Base-by-base conservation (phyloP, 1,140 invertebrate genomes). In the Scaptodrosophila lebanonensis region DNA sequence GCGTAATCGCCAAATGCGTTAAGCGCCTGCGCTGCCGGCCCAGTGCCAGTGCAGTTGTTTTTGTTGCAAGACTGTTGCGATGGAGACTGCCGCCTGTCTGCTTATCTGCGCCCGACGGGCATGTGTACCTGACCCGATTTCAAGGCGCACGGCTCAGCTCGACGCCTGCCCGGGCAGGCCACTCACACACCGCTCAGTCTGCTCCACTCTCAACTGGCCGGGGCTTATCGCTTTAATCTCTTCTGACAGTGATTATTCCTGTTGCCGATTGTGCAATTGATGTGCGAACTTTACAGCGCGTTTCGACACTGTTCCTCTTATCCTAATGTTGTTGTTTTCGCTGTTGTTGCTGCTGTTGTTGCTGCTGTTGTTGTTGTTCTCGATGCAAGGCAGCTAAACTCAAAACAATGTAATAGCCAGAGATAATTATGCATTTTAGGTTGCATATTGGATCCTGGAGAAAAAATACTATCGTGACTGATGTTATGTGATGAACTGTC, bases 231-330 rank as follows among this genome's bases (percentile, higher is more conserved):
- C 75, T 75, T 83, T 82, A 82, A 82, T 82, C 75, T 82, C 66
- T 82, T 82, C 62, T 83, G 70, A 83, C 73, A 83, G 76, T 82
- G 75, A 82, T 82, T 82, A 82, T 82, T 82, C 75, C 69, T 82
- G 76, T 83, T 83, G 75, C 76, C 65, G 70, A 70, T 82, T 82
- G 70, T 83, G 76, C 75, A 82, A 82, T 82, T 82, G 75, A 82
- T 83, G 75, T 82, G 75, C 75, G 75, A 82, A 82, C 70, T 83
- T 38, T 38, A 38, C 15, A 7, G 32, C 32, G n/a, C n/a, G n/a
- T n/a, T 33, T 79, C 73, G 73, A 79, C 73, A 82, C 73, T 56
- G n/a, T n/a, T 25, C 57, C 59, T 45, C 49, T 45, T 63, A 44
- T 53, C 59, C 56, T 8, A 3, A 25, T 25, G 3, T 25, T 25